Evolutionary conservation across 2,113 vertebrate genomes (phyloP).

Genomic region (Oncorhynchus nerka): DNA sequence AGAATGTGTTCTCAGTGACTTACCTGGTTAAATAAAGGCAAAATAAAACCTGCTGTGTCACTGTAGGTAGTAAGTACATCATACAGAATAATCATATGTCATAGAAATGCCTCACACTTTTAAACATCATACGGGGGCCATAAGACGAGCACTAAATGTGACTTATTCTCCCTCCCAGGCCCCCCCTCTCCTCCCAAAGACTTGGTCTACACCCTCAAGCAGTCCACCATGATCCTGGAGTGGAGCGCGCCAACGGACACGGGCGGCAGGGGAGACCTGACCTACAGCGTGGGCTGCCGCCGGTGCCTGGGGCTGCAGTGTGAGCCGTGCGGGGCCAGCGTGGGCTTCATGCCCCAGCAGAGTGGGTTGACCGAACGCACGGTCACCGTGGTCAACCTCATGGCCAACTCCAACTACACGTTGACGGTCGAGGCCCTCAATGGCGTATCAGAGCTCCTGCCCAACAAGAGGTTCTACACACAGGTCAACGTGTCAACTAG

Average conservation of each 20-base stretch:
- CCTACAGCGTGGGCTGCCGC: constrained; percentile 86
- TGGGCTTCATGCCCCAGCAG: constrained; percentile 92
- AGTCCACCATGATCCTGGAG: constrained; percentile 83
- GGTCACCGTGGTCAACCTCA: constrained; percentile 88
- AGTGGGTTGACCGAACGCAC: constrained; percentile 81
- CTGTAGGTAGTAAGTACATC: no score
- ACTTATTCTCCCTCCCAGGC: constrained; percentile 63
- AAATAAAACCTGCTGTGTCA: no score
- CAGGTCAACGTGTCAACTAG: constrained; percentile 88
- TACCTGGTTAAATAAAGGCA: no score
- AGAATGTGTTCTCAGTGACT: no score
- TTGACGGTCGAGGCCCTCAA: constrained; percentile 88
- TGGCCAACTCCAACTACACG: constrained; percentile 87
- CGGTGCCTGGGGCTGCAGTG: constrained; percentile 74
- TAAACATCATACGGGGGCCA: no score
- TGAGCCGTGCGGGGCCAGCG: constrained; percentile 80
- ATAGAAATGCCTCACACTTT: no score
- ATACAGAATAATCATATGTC: no score
- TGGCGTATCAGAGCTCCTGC: constrained; percentile 84
- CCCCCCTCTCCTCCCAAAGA: constrained; percentile 87
- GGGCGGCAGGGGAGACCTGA: constrained; percentile 84
- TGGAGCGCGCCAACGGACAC: constrained; percentile 83
- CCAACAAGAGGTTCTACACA: constrained; percentile 74
- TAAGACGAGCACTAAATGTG: no score
- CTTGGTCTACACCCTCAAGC: constrained; percentile 85